Evolutionary conservation across 2,113 vertebrate genomes (phyloP).

Genomic region (Thalassarche chlororhynchos): DNA sequence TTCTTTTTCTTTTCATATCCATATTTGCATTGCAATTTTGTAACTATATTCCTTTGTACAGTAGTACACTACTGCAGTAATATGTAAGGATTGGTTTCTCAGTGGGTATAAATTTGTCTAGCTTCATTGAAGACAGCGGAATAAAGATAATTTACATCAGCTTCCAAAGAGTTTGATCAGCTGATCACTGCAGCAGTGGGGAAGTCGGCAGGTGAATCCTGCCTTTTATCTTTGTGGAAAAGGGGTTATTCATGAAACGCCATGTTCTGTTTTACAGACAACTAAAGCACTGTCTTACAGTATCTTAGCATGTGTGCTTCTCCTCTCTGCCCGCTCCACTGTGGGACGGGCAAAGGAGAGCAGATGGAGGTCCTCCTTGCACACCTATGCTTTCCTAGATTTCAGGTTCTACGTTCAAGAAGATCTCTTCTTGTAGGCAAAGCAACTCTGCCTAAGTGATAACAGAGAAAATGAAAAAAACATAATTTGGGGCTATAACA

Average conservation of each 20-base stretch:
- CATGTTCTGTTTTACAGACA: background rate
- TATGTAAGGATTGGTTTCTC: background rate
- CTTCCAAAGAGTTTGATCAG: background rate
- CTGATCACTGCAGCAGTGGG: background rate
- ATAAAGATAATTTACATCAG: background rate
- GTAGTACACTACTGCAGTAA: background rate
- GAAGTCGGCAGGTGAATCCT: background rate
- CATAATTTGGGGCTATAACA: background rate
- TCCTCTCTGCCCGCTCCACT: accelerated
- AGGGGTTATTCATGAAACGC: background rate
- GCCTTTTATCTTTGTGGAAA: background rate
- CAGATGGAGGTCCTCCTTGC: background rate
- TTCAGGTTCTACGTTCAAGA: background rate
- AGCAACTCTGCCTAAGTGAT: background rate
- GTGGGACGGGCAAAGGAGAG: background rate
- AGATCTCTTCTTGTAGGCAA: background rate
- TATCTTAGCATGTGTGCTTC: background rate
- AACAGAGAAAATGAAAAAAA: background rate
- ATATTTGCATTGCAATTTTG: background rate
- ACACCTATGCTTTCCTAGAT: accelerated
- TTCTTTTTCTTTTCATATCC: background rate
- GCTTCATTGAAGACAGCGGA: background rate
- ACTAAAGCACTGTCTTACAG: background rate
- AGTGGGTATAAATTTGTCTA: background rate
- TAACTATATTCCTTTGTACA: background rate